phyloP scores from a whole-genome alignment of 1,140 invertebrate species.

The Nephotettix cincticeps region DNA sequence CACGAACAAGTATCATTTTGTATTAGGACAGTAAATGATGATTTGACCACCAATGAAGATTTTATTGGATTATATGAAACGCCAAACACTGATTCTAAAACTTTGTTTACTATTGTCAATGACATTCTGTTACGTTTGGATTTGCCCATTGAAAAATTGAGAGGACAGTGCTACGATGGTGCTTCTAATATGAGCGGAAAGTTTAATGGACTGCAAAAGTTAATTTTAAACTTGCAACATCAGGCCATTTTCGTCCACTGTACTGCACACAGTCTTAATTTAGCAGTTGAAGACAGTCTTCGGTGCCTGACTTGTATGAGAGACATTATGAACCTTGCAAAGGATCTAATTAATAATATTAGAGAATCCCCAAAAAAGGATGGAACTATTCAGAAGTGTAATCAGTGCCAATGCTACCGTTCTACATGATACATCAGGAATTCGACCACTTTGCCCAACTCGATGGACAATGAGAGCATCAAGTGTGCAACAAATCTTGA shows the following conservation, averaged over 20 bases:
- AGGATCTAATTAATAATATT: constrained; percentile 17
- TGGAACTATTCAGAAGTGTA: neutral
- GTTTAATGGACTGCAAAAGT: constrained; percentile 17
- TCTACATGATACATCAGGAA: neutral
- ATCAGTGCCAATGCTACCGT: neutral
- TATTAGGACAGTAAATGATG: neutral
- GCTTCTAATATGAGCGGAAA: constrained; percentile 18
- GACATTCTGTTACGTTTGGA: constrained; percentile 13
- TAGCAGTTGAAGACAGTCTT: constrained; percentile 20
- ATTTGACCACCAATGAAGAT: neutral
- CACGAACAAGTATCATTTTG: constrained; percentile 11
- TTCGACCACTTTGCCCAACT: neutral
- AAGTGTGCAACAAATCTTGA: neutral
- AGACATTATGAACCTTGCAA: neutral
- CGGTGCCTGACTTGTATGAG: neutral
- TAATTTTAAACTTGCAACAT: constrained; percentile 15
- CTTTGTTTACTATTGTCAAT: constrained; percentile 27
- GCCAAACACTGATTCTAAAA: constrained; percentile 18
- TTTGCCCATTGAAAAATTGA: neutral
- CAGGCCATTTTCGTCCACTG: constrained; percentile 30
- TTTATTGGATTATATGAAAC: constrained; percentile 26
- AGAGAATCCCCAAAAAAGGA: constrained; percentile 23
- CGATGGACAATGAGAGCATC: neutral
- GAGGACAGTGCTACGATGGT: constrained; percentile 28
- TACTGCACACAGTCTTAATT: constrained; percentile 13